Conservation (phyloP, 2,113 vertebrate genomes). For the Danionella cerebrum region DNA sequence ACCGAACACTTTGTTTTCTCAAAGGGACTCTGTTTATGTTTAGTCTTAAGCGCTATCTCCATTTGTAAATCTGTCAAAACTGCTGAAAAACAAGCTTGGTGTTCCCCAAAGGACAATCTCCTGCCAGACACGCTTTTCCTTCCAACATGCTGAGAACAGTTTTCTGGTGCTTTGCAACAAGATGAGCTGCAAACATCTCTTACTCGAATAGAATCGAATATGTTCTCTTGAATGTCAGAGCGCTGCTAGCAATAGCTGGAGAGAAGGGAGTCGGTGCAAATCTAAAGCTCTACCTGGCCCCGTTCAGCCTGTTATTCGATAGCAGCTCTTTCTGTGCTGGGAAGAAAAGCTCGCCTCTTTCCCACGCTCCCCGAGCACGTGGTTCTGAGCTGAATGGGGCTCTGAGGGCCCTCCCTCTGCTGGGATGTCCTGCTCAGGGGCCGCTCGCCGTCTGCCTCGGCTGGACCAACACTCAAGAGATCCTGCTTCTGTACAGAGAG, state of each 20-base stretch:
- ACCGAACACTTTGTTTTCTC: not conserved
- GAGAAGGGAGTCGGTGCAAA: no score
- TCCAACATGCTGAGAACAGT: conserved; percentile 8
- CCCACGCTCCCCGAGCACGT: conserved; percentile 97
- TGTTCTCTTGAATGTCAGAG: conserved; percentile 6
- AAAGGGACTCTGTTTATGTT: not conserved
- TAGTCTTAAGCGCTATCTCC: conserved; percentile 1
- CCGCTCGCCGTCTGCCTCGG: no score
- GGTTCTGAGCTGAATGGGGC: conserved; percentile 84
- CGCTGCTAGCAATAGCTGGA: conserved; percentile 24
- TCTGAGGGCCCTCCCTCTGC: conserved; percentile 69
- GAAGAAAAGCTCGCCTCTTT: conserved; percentile 98
- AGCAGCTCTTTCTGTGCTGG: conserved; percentile 82
- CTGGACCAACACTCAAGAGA: no score
- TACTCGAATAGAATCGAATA: no score
- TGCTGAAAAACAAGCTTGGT: not conserved
- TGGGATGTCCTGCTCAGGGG: conserved; percentile 62
- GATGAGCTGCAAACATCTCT: conserved; percentile 14
- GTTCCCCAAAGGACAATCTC: not conserved
- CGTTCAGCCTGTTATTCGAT: conserved; percentile 70
- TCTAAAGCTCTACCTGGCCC: conserved; percentile 33
- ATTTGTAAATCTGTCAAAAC: conserved; percentile 18
- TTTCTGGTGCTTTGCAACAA: conserved; percentile 27
- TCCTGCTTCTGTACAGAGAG: no score
- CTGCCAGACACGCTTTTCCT: not conserved